Evolutionary conservation across 2,888 invertebrate genomes (phyloP), one percentile per base, ranked within the genome.

Genomic region (Tricholauxania praeusta): DNA sequence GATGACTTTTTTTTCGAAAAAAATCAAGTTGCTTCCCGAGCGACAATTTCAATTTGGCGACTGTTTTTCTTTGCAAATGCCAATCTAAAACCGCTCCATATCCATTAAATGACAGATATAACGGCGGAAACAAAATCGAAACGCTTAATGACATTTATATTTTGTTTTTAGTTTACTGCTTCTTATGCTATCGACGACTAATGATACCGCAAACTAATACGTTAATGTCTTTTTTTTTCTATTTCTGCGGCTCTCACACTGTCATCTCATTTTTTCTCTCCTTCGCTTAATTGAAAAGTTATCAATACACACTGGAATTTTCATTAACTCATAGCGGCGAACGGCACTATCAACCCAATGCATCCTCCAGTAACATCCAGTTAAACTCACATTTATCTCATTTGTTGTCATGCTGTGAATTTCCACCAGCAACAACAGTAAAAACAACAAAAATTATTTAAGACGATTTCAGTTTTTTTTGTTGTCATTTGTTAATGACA

Each of bases 321-420:
- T 70, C 63, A 63, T 63, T 62, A 62, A 22, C 55, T 53, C 39
- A 39, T 39, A 39, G 10, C 39, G 39, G 10, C 10, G 39, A 39
- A 39, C 10, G 39, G n/a, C 22, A 39, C 39, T 5, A 19, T 32
- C 60, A n/a, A 12, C 17, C n/a, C 14, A 39, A 63, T 19, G 51
- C 51, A 39, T 62, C 53, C 53, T 63, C 22, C 48, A 62, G 63
- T 52, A 52, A 57, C 22, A 53, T 39, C 47, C 70, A 63, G 62
- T 70, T 63, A 70, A 70, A 62, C 22, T 70, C 52, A 17, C 70
- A 70, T 70, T 70, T 53, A 62, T 70, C 63, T 62, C 62, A 52
- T 32, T 70, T 63, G 22, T 51, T 39, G 65, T 8, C 3, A 4
- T 51, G 19, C 19, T 64, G 17, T 49, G 39, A 6, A 14, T 49